These are phyloP conservation scores for Agrotis exclamationis DNA, from an alignment of 2,888 invertebrate genomes.

Conservation along the genomic window DNA sequence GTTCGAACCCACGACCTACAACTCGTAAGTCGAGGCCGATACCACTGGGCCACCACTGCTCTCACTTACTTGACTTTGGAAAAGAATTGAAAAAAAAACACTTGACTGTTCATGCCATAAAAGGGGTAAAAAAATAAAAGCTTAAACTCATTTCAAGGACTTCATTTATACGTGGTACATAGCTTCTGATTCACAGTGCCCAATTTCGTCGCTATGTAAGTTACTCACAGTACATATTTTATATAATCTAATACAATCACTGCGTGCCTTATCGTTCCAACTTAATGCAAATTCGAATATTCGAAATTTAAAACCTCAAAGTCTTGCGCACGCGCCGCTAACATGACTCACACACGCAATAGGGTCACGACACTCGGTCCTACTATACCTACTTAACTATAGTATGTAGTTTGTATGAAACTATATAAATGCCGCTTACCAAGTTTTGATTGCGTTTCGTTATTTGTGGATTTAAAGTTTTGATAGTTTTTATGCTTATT, in stretches of 20 bases:
- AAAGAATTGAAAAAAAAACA: neutral
- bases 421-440: conserved; percentile 79
- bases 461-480: conserved; percentile 69
- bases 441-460: conserved; percentile 85
- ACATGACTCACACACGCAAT: conserved; percentile 89
- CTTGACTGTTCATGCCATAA: neutral
- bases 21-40: too few relatives aligned
- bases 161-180: neutral
- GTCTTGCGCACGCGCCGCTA: conserved; percentile 86
- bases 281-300: conserved; percentile 80
- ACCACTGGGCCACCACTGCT: too few relatives aligned
- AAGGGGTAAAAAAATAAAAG: conserved; percentile 21
- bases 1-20: too few relatives aligned
- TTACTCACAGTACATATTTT: conserved; percentile 41
- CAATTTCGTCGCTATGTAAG: conserved; percentile 27
- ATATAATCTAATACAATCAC: conserved; percentile 67
- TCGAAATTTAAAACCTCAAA: conserved; percentile 87
- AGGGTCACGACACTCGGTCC: conserved; percentile 87
- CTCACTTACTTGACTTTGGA: too few relatives aligned
- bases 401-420: conserved; percentile 70
- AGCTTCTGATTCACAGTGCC: conserved; percentile 38
- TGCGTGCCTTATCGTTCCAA: conserved; percentile 80
- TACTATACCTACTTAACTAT: conserved; percentile 70
- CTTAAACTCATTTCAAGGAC: conserved; percentile 14
- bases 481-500: conserved; percentile 61